phyloP scores from a whole-genome alignment of 2,888 invertebrate genomes.

The Melanophora roralis region DNA sequence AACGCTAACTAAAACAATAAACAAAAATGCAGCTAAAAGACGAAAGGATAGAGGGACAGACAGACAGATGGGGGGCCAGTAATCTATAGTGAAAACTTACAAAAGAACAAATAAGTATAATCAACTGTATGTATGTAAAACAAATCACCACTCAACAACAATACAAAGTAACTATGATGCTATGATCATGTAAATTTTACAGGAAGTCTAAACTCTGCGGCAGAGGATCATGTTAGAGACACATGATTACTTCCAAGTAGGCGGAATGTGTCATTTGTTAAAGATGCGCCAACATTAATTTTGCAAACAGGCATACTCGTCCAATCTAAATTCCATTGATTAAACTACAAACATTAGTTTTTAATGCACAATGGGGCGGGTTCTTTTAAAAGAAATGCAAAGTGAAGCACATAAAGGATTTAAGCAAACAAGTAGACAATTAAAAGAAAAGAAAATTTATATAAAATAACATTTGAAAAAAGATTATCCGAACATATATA shows the following conservation, averaged over 20 bases:
- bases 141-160: constrained; percentile 38
- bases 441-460: too few relatives aligned
- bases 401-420: too few relatives aligned
- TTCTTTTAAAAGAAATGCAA: not conserved
- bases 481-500: not conserved
- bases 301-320: constrained; percentile 1
- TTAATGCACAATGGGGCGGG: not conserved
- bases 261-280: not conserved
- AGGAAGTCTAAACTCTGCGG: not conserved
- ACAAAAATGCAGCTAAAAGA: not conserved
- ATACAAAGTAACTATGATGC: too few relatives aligned
- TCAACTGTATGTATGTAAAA: constrained; percentile 30
- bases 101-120: constrained; percentile 22
- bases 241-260: constrained; percentile 10
- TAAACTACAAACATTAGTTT: not conserved
- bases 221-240: constrained; percentile 30
- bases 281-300: constrained; percentile 35
- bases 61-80: too few relatives aligned
- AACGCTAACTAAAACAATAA: constrained; percentile 6
- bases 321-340: not conserved
- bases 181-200: constrained; percentile 11
- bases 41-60: too few relatives aligned
- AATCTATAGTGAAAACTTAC: not conserved
- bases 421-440: too few relatives aligned
- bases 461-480: too few relatives aligned